These are phyloP conservation scores for Phoxinus phoxinus DNA, from an alignment of 2,113 vertebrate species.

Conservation along the genomic window DNA sequence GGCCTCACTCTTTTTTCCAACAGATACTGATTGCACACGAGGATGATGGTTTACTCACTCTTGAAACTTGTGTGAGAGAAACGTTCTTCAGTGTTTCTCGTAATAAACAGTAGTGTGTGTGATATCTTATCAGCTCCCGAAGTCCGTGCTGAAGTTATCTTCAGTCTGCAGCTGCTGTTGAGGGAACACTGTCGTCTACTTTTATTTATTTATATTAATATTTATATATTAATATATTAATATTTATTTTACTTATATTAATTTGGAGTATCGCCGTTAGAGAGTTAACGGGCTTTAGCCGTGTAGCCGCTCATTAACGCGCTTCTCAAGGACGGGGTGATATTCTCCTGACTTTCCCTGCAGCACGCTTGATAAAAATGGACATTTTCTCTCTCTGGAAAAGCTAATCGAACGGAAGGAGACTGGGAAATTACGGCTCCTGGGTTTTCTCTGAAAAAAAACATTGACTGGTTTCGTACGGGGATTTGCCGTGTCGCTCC, in stretches of 20 bases:
- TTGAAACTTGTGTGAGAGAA: background rate
- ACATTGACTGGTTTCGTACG: conserved; percentile 48
- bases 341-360: conserved; percentile 36
- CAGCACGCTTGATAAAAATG: conserved; percentile 46
- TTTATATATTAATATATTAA: too few species aligned
- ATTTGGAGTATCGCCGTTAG: conserved; percentile 31
- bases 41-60: background rate
- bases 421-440: conserved; percentile 12
- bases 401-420: conserved; percentile 32
- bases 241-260: too few species aligned
- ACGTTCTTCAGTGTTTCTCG: background rate
- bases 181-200: background rate
- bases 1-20: background rate
- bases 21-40: background rate
- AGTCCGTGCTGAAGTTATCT: conserved; percentile 36
- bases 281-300: background rate
- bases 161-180: conserved; percentile 32
- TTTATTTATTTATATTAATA: conserved; percentile 30
- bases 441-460: conserved; percentile 45
- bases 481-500: conserved; percentile 57
- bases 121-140: conserved; percentile 12
- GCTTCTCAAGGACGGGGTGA: conserved; percentile 21
- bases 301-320: conserved; percentile 30
- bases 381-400: conserved; percentile 33
- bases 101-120: conserved; percentile 15